Percentiles rank a stretch among this genome's conserved stretches.
Conservation (phyloP, 1,140 invertebrate genomes). For the Conopomorpha cramerella region DNA sequence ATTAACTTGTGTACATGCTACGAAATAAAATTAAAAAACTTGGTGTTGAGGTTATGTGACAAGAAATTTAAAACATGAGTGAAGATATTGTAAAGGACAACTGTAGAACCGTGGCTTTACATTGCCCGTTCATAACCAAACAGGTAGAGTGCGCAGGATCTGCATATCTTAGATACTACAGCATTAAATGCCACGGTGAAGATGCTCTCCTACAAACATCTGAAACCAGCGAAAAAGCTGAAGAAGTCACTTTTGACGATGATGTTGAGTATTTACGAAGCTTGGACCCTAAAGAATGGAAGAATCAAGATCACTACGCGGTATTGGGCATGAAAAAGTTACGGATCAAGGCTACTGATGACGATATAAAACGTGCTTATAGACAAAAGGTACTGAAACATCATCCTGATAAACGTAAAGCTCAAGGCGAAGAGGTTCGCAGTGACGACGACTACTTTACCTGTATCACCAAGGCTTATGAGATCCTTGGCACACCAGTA, state of each 20-base stretch:
- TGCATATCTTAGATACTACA: conserved; percentile 44
- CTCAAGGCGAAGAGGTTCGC: conserved; percentile 80
- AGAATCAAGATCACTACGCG: conserved; percentile 95
- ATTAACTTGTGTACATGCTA: not conserved
- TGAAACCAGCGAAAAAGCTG: conserved; percentile 60
- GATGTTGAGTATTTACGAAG: conserved; percentile 85
- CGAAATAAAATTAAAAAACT: not conserved
- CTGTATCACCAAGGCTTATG: conserved; percentile 93
- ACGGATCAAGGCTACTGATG: conserved; percentile 80
- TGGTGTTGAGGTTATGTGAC: conserved; percentile 2
- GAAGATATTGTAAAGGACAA: conserved; percentile 21
- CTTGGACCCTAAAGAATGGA: conserved; percentile 96
- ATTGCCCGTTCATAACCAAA: conserved; percentile 27
- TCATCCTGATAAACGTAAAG: conserved; percentile 97
- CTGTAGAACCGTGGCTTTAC: conserved; percentile 27
- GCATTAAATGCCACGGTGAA: conserved; percentile 47
- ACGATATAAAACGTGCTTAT: conserved; percentile 93
- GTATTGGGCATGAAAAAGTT: conserved; percentile 87
- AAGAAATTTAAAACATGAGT: conserved; percentile 33
- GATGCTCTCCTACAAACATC: conserved; percentile 34
- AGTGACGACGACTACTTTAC: conserved; percentile 96
- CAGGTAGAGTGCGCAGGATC: conserved; percentile 48
- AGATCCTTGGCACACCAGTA: conserved; percentile 76
- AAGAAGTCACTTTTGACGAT: conserved; percentile 72
- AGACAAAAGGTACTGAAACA: conserved; percentile 91